Percentiles rank a stretch among this genome's conserved stretches.
Evolutionary conservation across 2,113 vertebrate genomes (phyloP).

Genomic region (Caracal caracal): DNA sequence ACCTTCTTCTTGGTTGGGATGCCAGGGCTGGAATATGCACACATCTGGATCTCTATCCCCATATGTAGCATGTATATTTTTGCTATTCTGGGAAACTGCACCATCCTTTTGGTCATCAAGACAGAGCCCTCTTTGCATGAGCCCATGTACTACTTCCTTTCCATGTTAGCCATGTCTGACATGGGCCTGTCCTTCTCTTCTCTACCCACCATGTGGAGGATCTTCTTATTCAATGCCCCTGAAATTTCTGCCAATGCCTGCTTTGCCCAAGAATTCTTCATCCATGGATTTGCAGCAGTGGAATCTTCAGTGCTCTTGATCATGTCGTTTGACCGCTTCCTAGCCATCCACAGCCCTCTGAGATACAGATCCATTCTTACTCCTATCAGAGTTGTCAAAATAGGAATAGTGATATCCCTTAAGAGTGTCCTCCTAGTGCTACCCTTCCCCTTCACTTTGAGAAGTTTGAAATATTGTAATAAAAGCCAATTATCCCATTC

Average conservation of each 20-base stretch:
- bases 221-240: constrained; percentile 21
- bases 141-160: constrained; percentile 63
- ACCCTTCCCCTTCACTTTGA: constrained; percentile 9
- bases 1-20: constrained; percentile 32
- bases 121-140: constrained; percentile 48
- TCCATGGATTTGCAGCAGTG: constrained; percentile 14
- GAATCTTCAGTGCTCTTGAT: constrained; percentile 57
- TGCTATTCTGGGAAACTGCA: constrained; percentile 49
- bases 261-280: constrained; percentile 72
- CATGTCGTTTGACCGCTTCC: constrained; percentile 48
- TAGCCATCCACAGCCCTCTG: constrained; percentile 25
- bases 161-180: constrained; percentile 53
- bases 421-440: not conserved
- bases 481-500: not conserved
- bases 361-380: constrained; percentile 51
- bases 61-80: constrained; percentile 44
- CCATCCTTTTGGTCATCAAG: constrained; percentile 59
- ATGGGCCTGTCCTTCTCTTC: not conserved
- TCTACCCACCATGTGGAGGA: constrained; percentile 48
- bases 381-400: not conserved
- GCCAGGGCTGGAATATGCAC: constrained; percentile 35
- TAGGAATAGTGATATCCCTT: not conserved
- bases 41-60: constrained; percentile 60
- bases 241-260: constrained; percentile 23
- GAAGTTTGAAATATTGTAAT: not conserved